Evolutionary conservation across 2,113 vertebrate species (phyloP), one percentile per base, ranked within the genome.

Genomic region (Percopsis transmontana): DNA sequence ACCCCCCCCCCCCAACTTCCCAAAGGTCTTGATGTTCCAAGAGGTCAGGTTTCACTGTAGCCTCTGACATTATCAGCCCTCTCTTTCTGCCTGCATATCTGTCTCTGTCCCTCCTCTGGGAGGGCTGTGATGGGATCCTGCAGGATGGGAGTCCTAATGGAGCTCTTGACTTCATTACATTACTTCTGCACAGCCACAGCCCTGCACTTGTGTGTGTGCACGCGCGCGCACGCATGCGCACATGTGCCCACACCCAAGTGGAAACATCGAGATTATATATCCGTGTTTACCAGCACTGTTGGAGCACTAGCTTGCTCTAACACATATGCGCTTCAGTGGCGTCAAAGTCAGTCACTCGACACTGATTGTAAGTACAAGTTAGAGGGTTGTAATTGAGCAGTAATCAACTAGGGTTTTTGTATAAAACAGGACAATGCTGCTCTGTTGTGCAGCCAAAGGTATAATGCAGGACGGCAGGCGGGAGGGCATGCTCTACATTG

Each of bases 141-240:
- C 84, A 90, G 85, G 82, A 90, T 87, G 72, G 50, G 74, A 75
- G 68, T 77, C 73, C 51, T 86, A 87, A 88, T 88, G 81, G 83
- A 85, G 56, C 76, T 73, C 48, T 33, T 61, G 78, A 68, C 72
- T 84, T 90, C 81, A 89, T 87, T 82, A 68, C 76, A 85, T 88
- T 87, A 87, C 40, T 76, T 77, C 66, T 65, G 52, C 74, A 60
- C 38, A 79, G 39, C 60, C 59, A 55, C 54, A 66, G 50, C 62
- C 27, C 14, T 33, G 27, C 59, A 41, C 47, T 53, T 56, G 57
- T 42, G 21, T 51, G 61, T 42, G 44, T 11, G 19, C 48, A 19
- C 19, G 41, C 44, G 58, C 41, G 1, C 9, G 7, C 58, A 60
- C 45, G 39, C 60, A 55, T 24, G 50, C 20, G 58, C 21, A 21